phyloP scores from a whole-genome alignment of 2,113 vertebrate species.

The Mastomys coucha region DNA sequence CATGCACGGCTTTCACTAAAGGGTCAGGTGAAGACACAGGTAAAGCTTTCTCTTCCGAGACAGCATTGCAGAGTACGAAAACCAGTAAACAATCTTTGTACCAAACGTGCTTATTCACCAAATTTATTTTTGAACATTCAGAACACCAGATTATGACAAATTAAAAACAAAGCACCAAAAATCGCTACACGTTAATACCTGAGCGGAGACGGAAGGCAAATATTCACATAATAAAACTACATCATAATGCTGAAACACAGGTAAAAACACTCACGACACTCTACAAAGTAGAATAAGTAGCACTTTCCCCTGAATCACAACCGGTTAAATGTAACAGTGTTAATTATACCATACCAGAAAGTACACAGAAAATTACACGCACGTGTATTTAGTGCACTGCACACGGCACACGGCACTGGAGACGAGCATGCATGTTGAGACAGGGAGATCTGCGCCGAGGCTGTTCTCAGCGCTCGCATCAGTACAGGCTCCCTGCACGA shows the following conservation, averaged over 20 bases:
- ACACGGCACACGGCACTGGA: constrained; percentile 68
- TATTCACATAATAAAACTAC: constrained; percentile 61
- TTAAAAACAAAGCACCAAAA: constrained; percentile 84
- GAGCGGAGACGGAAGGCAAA: constrained; percentile 85
- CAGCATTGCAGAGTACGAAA: background rate
- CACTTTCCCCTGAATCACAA: constrained; percentile 82
- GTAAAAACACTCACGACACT: constrained; percentile 68
- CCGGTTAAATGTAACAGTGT: constrained; percentile 61
- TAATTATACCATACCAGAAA: constrained; percentile 74
- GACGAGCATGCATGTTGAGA: constrained; percentile 66
- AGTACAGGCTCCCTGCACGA: constrained; percentile 46
- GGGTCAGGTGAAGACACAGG: background rate
- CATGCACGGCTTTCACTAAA: background rate
- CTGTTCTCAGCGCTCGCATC: background rate
- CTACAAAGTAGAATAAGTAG: constrained; percentile 65
- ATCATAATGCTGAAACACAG: constrained; percentile 65
- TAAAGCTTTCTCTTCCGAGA: background rate
- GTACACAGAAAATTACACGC: constrained; percentile 61
- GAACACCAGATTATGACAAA: constrained; percentile 79
- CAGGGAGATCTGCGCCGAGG: background rate
- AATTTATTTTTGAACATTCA: constrained; percentile 85
- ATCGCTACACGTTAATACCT: constrained; percentile 83
- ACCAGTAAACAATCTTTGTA: constrained; percentile 62
- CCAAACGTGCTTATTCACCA: constrained; percentile 60
- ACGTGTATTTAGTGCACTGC: constrained; percentile 57